Evolutionary conservation across 2,113 vertebrate species (phyloP), one percentile per base, ranked within the genome.

Genomic region (Forbesichthys papilliferus): DNA sequence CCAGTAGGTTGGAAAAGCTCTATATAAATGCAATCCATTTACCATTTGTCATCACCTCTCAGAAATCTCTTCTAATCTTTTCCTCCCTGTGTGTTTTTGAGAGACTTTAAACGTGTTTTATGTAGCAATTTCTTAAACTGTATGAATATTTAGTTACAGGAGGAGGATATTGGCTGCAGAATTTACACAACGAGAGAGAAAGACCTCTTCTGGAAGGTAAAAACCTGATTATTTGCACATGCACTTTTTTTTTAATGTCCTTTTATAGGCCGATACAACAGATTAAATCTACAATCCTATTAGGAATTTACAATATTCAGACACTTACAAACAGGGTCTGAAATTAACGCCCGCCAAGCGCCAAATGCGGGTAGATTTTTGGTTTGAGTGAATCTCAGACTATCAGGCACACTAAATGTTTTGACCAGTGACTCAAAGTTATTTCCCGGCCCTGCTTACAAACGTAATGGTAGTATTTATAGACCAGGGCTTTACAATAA

Each of bases 91-190:
- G 27, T 14, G 11, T 52, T n/a, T 11, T 42, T 42, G 36, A 42
- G 36, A 42, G 36, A 42, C 27, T 27, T 27, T 27, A 42, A 42
- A 6, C 11, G 20, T 53, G 11, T 33, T 46, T n/a, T 53, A 49
- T 20, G 46, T n/a, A 7, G 16, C 9, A 42, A 56, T 58, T 60
- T 36, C 10, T 57, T 3, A 11, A 3, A 58, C 7, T 12, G 4
- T 48, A 27, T 51, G 59, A 27, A 1, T 77, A 9, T 71, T 68
- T 83, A 99, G 98, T 58, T 98, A 97, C 74, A 97, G 95, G 85
- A 95, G 97, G 76, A 95, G 95, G 83, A 95, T 98, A 47, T 88
- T 98, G 62, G 92, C 94, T 62, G 90, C 92, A 73, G 97, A 98
- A 12, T 92, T 90, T 73, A 86, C 89, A 59, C 87, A 88, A 84